Percentiles rank a stretch among this genome's conserved stretches.
These are phyloP conservation scores for Diachasma alloeum DNA, from an alignment of 1,140 invertebrate species.

Conservation along the genomic window DNA sequence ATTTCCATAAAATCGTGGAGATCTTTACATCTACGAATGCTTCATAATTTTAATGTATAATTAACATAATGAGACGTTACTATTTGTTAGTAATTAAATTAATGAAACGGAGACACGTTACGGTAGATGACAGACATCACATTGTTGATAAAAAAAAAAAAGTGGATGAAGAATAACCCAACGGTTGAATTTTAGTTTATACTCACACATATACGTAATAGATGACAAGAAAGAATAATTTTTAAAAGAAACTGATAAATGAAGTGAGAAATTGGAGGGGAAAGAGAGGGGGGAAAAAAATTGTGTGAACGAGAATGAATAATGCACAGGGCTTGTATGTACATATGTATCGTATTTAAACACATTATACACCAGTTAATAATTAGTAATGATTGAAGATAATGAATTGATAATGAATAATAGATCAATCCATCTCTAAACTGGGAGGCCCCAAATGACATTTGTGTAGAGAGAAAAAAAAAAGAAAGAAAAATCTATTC, in stretches of 20 bases:
- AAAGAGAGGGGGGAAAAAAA: neutral
- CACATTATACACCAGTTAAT: conserved; percentile 54
- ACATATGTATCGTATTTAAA: conserved; percentile 51
- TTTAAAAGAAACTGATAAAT: conserved; percentile 19
- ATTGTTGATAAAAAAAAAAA: conserved; percentile 15
- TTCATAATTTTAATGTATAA: conserved; percentile 20
- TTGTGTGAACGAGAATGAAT: conserved; percentile 10
- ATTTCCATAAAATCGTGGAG: conserved; percentile 49
- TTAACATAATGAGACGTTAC: neutral
- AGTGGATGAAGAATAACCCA: conserved; percentile 38
- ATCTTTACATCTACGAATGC: conserved; percentile 40
- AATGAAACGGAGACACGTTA: neutral
- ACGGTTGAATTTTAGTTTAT: conserved; percentile 50
- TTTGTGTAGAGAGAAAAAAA: conserved; percentile 4
- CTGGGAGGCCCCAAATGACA: conserved; percentile 39
- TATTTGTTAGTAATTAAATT: conserved; percentile 3
- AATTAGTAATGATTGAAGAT: conserved; percentile 48
- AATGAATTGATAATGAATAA: conserved; percentile 29
- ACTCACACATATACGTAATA: conserved; percentile 60
- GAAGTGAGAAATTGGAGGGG: conserved; percentile 11
- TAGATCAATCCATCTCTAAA: conserved; percentile 58
- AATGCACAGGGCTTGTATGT: conserved; percentile 52
- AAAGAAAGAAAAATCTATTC: conserved; percentile 54
- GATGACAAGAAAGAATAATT: conserved; percentile 25
- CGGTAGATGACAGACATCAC: conserved; percentile 5